Percentiles rank a stretch among this genome's conserved stretches.
Conservation (phyloP, 2,888 invertebrate species). For the Erynnis tages region DNA sequence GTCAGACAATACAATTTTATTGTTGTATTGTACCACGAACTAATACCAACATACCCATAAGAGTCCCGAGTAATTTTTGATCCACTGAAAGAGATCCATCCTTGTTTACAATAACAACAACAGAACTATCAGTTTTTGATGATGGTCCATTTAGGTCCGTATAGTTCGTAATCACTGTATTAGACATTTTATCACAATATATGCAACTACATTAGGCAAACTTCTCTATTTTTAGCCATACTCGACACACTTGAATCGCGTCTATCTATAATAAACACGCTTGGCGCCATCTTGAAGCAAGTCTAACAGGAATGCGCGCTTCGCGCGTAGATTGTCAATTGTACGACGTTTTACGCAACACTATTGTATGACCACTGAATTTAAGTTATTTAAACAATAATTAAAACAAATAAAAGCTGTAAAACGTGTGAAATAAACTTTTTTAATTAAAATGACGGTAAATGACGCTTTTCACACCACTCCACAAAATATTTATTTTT, state of each 20-base stretch:
- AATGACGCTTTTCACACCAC: no score
- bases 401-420: no score
- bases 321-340: background rate
- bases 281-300: conserved; percentile 74
- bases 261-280: conserved; percentile 69
- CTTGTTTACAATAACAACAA: conserved; percentile 92
- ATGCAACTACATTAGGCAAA: conserved; percentile 57
- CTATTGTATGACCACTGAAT: background rate
- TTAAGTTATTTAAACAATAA: background rate
- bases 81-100: conserved; percentile 92
- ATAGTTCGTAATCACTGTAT: conserved; percentile 78
- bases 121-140: conserved; percentile 84
- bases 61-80: conserved; percentile 88
- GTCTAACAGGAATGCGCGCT: conserved; percentile 33
- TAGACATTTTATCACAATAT: conserved; percentile 72
- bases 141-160: conserved; percentile 78
- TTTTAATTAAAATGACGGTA: no score
- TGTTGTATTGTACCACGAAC: no score
- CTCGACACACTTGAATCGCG: conserved; percentile 62
- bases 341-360: background rate
- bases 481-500: background rate
- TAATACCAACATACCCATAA: conserved; percentile 84
- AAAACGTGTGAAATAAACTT: no score
- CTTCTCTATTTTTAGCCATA: conserved; percentile 70
- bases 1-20: no score